These are phyloP conservation scores for Nomada fabriciana DNA, from an alignment of 2,888 invertebrate genomes.

Conservation along the genomic window DNA sequence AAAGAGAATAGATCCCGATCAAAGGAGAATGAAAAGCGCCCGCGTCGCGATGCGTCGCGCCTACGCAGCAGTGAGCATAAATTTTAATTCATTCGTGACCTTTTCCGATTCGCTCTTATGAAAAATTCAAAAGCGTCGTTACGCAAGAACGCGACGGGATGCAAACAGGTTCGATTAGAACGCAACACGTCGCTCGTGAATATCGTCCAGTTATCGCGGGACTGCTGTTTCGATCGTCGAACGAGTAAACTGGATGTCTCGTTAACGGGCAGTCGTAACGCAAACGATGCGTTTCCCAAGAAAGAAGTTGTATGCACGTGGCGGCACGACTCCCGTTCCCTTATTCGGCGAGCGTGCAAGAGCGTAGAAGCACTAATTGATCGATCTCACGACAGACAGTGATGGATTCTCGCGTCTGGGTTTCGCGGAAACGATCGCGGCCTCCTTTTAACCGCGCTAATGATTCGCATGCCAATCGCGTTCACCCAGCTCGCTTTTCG, in stretches of 20 bases:
- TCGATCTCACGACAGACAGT: slow-evolving; percentile 41
- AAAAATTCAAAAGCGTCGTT: slow-evolving; percentile 62
- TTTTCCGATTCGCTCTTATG: slow-evolving; percentile 50
- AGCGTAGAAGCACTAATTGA: slow-evolving; percentile 38
- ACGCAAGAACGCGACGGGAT: slow-evolving; percentile 41
- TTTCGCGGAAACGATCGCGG: slow-evolving; percentile 58
- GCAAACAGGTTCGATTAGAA: slow-evolving; percentile 51
- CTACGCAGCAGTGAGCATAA: slow-evolving; percentile 21
- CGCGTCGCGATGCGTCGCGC: slow-evolving; percentile 25
- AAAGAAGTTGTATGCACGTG: slow-evolving; percentile 28
- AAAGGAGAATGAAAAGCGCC: slow-evolving; percentile 22
- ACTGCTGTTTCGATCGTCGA: slow-evolving; percentile 24
- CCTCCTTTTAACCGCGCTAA: slow-evolving; percentile 37
- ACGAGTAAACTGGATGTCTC: slow-evolving; percentile 25
- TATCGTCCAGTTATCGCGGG: slow-evolving; percentile 34
- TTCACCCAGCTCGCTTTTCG: slow-evolving; percentile 7
- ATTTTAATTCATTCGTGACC: slow-evolving; percentile 52
- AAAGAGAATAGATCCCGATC: slow-evolving; percentile 29
- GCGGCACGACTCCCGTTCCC: slow-evolving; percentile 23
- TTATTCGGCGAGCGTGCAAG: slow-evolving; percentile 7
- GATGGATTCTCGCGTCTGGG: slow-evolving; percentile 41
- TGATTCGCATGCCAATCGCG: slow-evolving; percentile 44
- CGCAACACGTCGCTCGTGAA: slow-evolving; percentile 51
- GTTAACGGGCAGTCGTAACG: slow-evolving; percentile 43
- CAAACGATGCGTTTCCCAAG: slow-evolving; percentile 47